phyloP scores from a whole-genome alignment of 2,888 invertebrate genomes.

The Lypha dubia region DNA sequence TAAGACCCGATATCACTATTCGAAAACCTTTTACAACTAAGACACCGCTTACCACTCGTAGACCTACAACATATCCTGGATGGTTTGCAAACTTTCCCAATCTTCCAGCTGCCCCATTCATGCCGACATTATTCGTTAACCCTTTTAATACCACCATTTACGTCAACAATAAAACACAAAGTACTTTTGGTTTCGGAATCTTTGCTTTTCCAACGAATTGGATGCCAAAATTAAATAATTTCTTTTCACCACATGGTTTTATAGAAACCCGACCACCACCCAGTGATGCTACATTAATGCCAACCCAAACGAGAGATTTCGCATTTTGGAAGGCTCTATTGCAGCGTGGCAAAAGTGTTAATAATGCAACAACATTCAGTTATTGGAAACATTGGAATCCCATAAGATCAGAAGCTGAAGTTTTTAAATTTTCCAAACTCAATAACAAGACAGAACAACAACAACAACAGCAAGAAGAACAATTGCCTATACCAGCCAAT shows the following conservation, averaged over 20 bases:
- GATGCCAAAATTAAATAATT: slow-evolving; percentile 39
- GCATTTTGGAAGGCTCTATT: slow-evolving; percentile 45
- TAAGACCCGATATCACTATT: not conserved
- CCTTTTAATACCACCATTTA: slow-evolving; percentile 25
- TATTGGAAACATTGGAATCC: not conserved
- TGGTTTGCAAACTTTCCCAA: slow-evolving; percentile 35
- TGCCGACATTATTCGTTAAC: slow-evolving; percentile 21
- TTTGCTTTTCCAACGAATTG: slow-evolving; percentile 48
- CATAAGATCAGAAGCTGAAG: not conserved
- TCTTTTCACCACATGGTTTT: slow-evolving; percentile 27
- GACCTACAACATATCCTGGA: slow-evolving; percentile 1
- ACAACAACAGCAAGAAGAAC: too few relatives aligned
- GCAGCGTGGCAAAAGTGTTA: not conserved
- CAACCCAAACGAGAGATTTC: slow-evolving; percentile 7
- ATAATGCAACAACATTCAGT: not conserved
- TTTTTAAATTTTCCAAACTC: slow-evolving; percentile 6
- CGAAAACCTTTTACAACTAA: not conserved
- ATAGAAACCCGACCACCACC: slow-evolving; percentile 24
- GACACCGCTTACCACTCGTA: not conserved
- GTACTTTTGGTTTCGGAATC: slow-evolving; percentile 45
- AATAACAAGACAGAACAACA: not conserved
- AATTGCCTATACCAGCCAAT: slow-evolving; percentile 19
- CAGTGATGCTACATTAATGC: not conserved
- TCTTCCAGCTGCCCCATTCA: not conserved
- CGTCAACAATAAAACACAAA: slow-evolving; percentile 27